Percentiles rank a stretch among this genome's conserved stretches.
phyloP scores from a whole-genome alignment of 2,797 vertebrate species.

The Eulemur coronatus region DNA sequence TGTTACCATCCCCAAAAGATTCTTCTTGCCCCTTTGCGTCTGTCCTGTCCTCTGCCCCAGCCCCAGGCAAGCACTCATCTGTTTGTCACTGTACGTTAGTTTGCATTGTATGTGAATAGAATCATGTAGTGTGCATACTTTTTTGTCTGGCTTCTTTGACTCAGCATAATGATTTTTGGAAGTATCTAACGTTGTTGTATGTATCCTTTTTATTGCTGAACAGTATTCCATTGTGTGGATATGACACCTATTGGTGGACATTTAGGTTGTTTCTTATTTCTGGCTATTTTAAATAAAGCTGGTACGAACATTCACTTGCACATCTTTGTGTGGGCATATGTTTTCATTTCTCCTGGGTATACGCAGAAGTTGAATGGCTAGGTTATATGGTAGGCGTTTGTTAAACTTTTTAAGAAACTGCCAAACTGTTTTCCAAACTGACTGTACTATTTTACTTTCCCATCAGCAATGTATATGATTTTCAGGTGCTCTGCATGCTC shows the following conservation, averaged over 20 bases:
- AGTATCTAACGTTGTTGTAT: neutral
- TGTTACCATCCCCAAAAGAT: neutral
- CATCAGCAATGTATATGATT: neutral
- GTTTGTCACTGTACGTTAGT: neutral
- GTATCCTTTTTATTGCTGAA: neutral
- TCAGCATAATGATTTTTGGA: neutral
- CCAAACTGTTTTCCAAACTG: neutral
- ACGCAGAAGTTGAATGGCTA: neutral
- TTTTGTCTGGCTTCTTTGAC: neutral
- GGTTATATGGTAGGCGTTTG: neutral
- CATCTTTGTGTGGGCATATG: neutral
- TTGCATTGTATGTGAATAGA: neutral
- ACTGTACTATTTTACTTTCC: neutral
- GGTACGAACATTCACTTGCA: neutral
- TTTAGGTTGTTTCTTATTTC: neutral
- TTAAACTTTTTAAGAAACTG: constrained; percentile 25
- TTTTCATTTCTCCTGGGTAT: constrained; percentile 7
- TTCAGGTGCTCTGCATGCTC: neutral
- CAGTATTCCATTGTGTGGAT: neutral
- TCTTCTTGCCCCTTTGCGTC: neutral
- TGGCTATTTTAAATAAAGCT: neutral
- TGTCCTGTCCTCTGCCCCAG: neutral
- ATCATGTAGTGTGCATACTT: neutral
- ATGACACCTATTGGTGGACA: neutral
- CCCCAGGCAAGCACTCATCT: neutral